Evolutionary conservation across 2,888 invertebrate species (phyloP), one percentile per base, ranked within the genome.

Genomic region (Nasonia oneida): DNA sequence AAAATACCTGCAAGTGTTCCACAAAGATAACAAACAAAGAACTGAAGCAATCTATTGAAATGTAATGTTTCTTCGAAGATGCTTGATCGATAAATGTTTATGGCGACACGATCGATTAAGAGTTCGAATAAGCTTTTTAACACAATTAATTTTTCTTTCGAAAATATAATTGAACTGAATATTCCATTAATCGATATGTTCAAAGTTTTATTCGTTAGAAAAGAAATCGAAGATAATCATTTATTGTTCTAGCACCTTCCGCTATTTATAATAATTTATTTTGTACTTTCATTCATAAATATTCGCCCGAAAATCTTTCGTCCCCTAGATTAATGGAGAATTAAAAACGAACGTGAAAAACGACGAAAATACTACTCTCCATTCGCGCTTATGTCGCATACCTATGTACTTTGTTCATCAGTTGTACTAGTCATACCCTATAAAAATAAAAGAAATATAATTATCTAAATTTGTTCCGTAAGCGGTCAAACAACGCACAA

Each of bases 401-500:
- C 23, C 14, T 61, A 76, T 73, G 5, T 37, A 73, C 53, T 82
- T 82, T 85, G 64, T 74, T 73, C 53, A 82, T 82, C 71, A 74
- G 42, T 81, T 81, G 42, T 81, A 81, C 77, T 85, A 85, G 81
- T 85, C 81, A 81, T 77, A 78, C 10, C 70, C 33, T 85, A 73
- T 39, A 78, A 85, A 81, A 85, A 81, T 81, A 81, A 82, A 81
- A 67, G 61, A 79, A 79, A 37, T 79, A 39, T 74, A 70, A 75
- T 14, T 86, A 80, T 82, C 70, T 76, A 80, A 79, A 74, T 79
- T 79, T 70, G 71, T 75, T 83, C 39, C 47, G 64, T 53, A 75
- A 78, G 79, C 29, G 47, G 70, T 70, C 71, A 73, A 53, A 74
- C 8, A 29, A n/a, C 15, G 23, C 57, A 61, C n/a, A 77, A 6